Evolutionary conservation across 2,888 invertebrate species (phyloP).

Genomic region (Napeogenes sylphis): DNA sequence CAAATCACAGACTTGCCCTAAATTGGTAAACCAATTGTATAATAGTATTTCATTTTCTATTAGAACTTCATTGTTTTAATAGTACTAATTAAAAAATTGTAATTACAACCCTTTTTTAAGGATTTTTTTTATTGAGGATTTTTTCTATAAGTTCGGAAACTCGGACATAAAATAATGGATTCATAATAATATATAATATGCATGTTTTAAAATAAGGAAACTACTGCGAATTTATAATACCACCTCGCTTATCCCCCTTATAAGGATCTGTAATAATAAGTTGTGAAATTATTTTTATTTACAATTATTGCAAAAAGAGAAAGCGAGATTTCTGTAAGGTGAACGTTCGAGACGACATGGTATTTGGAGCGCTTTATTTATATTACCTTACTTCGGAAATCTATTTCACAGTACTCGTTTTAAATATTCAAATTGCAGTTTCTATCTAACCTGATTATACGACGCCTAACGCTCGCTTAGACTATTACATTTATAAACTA

Average conservation of each 20-base stretch:
- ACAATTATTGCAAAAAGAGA: conserved; percentile 51
- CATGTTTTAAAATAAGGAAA: no score
- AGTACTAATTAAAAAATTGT: no score
- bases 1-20: no score
- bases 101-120: no score
- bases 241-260: background rate
- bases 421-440: conserved; percentile 24
- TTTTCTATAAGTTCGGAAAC: no score
- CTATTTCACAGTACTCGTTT: conserved; percentile 25
- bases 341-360: conserved; percentile 48
- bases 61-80: no score
- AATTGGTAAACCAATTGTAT: no score
- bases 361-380: conserved; percentile 38
- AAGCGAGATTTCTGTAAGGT: conserved; percentile 53
- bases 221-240: no score
- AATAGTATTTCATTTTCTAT: no score
- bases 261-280: background rate
- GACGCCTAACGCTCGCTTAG: background rate
- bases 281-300: conserved; percentile 28
- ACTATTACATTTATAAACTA: background rate
- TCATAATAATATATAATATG: no score
- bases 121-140: no score
- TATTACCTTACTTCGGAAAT: conserved; percentile 25
- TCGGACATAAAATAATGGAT: no score
- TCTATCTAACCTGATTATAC: conserved; percentile 13